Evolutionary conservation across 2,113 vertebrate species (phyloP), one percentile per base, ranked within the genome.

Genomic region (Cinclus cinclus): DNA sequence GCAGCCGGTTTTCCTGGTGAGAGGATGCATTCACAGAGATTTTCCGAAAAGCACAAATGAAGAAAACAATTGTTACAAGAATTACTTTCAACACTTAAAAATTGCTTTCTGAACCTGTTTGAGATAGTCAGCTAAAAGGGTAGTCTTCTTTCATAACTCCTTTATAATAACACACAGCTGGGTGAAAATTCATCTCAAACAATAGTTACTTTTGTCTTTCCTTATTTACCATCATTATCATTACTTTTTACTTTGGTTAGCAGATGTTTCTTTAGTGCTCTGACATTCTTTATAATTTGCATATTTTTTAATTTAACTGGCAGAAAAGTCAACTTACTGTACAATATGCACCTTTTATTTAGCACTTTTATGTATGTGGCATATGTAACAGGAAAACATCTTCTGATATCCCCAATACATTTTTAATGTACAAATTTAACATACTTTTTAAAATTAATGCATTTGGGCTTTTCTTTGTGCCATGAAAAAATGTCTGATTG

Each of bases 261-360:
- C 98, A 98, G 98, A 97, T 98, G 97, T 98, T 98, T 97, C 97
- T 97, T 97, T 97, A 96, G 96, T 96, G 93, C 81, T 94, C 93
- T 97, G 95, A 96, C 96, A 97, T 97, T 95, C 95, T 97, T 97
- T 97, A 96, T 97, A 95, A 98, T 97, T 97, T 98, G 94, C 94
- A 96, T 96, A 95, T 96, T 96, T 98, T 96, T 97, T 98, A 97
- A 97, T 98, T 97, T 95, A 93, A 89, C 96, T 97, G 89, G 56
- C 76, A 78, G 95, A 93, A 92, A 96, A 95, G 53, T 95, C 93
- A 88, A 76, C 33, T 8, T 70, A 80, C 76, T 93, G 67, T 94
- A 92, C 80, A 76, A 68, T 83, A 96, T 94, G 94, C 92, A 92
- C 85, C 64, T 90, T 81, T 56, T 71, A 70, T 84, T 90, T 96